Evolutionary conservation across 2,113 vertebrate species (phyloP), one percentile per base, ranked within the genome.

Genomic region (Cinclus mexicanus): DNA sequence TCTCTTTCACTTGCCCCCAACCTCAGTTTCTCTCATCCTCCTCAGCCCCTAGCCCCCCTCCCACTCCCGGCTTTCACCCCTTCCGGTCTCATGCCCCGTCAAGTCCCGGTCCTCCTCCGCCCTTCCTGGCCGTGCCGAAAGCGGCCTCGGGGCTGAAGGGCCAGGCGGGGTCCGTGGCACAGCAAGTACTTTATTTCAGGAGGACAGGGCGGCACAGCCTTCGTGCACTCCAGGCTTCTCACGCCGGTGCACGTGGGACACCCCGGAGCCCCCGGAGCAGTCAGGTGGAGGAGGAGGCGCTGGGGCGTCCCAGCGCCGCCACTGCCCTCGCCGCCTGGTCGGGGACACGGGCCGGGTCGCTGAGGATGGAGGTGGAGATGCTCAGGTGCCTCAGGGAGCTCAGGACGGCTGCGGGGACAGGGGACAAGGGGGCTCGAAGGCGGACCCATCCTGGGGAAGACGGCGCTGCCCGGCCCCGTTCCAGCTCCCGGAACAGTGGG

Each of bases 361-460:
- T 98, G 84, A 99, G 97, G 96, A 99, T 99, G 86, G 99, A 98
- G 3, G 99, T 99, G 76, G 98, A 99, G 42, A 98, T 98, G 89
- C 99, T 99, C 95, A 99, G 98, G 94, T 99, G 98, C 72, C 99
- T 99, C 44, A 99, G 98, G 77, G 99, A 99, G 95, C 98, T 99
- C 94, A 99, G 96, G 78, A 99, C 98, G 79, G 99, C 99, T 99
- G 97, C 3, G 33, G 83, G 64, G 35, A 94, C 28, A 90, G 0
- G 33, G 50, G 57, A 53, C 6, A 3, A 21, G 13, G 12, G 50
- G 37, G 17, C 49, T 86, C 23, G 20, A 69, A 69, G 33, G 15
- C 11, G 63, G 23, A 64, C 35, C 60, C n/a, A 4, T 39, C 31
- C 64, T 6, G 7, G 14, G 28, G 33, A 21, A 53, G 19, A 14